These are phyloP conservation scores for Pseudopipra pipra DNA, from an alignment of 2,113 vertebrate genomes.

Conservation along the genomic window DNA sequence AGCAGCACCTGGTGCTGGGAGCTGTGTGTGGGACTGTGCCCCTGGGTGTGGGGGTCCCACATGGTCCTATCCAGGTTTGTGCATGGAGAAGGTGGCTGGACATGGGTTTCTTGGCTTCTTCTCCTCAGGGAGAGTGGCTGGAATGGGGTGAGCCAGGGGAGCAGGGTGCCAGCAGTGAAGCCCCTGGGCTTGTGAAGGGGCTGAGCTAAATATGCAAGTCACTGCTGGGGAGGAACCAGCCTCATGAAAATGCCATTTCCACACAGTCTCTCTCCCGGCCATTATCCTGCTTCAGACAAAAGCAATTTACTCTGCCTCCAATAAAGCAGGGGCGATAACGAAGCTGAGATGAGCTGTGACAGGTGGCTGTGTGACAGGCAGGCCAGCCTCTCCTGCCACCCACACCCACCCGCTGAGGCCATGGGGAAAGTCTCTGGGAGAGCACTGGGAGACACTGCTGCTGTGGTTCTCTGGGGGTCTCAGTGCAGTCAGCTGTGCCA, in stretches of 20 bases:
- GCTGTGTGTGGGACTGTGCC: fast-evolving
- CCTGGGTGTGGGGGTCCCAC: fast-evolving
- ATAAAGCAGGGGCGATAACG: conserved; percentile 29
- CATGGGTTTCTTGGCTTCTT: fast-evolving
- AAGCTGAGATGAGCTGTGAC: neutral
- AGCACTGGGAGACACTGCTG: fast-evolving
- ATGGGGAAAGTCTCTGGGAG: neutral
- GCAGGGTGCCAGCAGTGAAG: fast-evolving
- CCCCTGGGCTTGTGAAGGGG: neutral
- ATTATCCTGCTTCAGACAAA: conserved; percentile 60
- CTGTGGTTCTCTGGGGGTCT: fast-evolving
- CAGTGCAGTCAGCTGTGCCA: fast-evolving
- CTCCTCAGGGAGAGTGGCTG: neutral
- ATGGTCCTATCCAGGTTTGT: neutral
- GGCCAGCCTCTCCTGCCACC: neutral
- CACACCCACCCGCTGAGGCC: neutral
- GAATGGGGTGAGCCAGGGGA: fast-evolving
- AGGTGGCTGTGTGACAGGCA: neutral
- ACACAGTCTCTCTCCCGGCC: conserved; percentile 24
- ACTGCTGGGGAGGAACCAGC: conserved; percentile 22
- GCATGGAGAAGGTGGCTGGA: fast-evolving
- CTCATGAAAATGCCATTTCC: conserved; percentile 57
- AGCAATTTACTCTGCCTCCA: conserved; percentile 64
- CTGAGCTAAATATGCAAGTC: conserved; percentile 52
- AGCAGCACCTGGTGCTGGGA: neutral